Percentiles rank a stretch among this genome's conserved stretches.
Evolutionary conservation across 2,113 vertebrate species (phyloP).

Genomic region (Cryptotis parvus): DNA sequence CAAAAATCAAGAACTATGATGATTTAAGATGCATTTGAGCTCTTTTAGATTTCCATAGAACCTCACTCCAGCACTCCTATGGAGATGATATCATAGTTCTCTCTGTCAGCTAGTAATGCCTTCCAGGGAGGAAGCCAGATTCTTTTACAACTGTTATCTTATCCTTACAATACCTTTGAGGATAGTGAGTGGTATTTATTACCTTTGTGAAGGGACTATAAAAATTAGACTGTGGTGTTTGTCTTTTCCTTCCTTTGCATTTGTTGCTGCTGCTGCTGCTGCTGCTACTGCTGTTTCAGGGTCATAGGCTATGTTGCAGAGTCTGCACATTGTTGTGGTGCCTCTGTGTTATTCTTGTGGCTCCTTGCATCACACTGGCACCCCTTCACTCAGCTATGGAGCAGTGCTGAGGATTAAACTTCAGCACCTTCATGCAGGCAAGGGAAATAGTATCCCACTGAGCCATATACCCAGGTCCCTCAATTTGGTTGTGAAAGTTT

Average conservation of each 20-base stretch:
- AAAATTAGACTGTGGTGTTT: constrained; percentile 61
- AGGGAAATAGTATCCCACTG: no score
- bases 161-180: constrained; percentile 65
- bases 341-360: no score
- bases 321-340: no score
- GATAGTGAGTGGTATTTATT: constrained; percentile 36
- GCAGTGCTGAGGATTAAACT: no score
- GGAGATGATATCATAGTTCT: constrained; percentile 64
- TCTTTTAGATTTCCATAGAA: constrained; percentile 70
- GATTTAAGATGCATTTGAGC: constrained; percentile 74
- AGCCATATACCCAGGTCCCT: no score
- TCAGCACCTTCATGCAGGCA: no score
- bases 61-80: constrained; percentile 75
- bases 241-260: no score
- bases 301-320: no score
- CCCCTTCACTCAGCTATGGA: no score
- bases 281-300: no score
- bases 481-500: not conserved
- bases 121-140: constrained; percentile 25
- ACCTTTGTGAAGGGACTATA: constrained; percentile 33
- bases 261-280: no score
- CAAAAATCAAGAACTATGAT: constrained; percentile 74
- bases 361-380: no score
- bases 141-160: constrained; percentile 34
- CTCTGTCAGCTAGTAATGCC: constrained; percentile 33